phyloP scores from a whole-genome alignment of 2,888 invertebrate species.

The Drosophila monieri region DNA sequence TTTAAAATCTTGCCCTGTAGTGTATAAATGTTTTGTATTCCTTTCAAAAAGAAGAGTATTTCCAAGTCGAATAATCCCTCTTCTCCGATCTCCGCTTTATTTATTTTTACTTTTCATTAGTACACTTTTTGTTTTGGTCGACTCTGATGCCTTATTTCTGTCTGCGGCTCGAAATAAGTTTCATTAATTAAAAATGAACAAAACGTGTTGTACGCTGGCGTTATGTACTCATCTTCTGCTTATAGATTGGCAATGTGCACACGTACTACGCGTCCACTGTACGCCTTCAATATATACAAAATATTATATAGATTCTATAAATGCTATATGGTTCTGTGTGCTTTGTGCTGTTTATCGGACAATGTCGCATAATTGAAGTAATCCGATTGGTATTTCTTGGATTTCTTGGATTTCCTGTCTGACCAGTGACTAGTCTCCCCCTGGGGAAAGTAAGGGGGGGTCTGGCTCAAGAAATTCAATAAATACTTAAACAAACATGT shows the following conservation, averaged over 20 bases:
- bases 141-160: conserved; percentile 38
- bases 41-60: conserved; percentile 6
- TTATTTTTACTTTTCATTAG: conserved; percentile 4
- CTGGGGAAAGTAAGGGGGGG: neutral
- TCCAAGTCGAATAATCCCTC: neutral
- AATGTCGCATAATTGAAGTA: conserved; percentile 41
- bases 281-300: conserved; percentile 16
- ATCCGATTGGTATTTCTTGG: conserved; percentile 31
- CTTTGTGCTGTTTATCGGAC: conserved; percentile 28
- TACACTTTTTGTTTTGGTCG: conserved; percentile 19
- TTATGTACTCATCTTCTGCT: conserved; percentile 30
- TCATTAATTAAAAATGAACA: conserved; percentile 75
- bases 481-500: too few relatives aligned
- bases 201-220: conserved; percentile 55
- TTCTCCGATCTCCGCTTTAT: neutral
- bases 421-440: neutral
- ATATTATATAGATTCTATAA: conserved; percentile 12
- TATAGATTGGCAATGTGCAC: conserved; percentile 40
- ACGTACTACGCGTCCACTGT: conserved; percentile 32
- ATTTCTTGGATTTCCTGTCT: conserved; percentile 16
- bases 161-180: conserved; percentile 61
- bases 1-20: too few relatives aligned
- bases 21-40: too few relatives aligned
- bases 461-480: neutral
- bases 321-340: conserved; percentile 28